These are phyloP conservation scores for Alcedo atthis DNA, from an alignment of 2,797 vertebrate species.

Conservation along the genomic window DNA sequence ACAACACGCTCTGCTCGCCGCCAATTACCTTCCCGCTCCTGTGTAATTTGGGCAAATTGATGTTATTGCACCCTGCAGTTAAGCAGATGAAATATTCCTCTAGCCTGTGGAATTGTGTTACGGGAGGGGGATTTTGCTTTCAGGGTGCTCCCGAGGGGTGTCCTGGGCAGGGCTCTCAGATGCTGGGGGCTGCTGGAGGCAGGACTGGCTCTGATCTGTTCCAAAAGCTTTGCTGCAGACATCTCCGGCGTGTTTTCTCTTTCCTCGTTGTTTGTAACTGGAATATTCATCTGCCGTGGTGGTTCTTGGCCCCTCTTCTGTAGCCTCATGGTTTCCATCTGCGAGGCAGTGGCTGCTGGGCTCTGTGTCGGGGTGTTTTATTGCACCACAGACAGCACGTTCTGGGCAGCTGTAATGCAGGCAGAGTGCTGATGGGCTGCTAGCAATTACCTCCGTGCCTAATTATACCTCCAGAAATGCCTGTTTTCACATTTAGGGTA, in stretches of 20 bases:
- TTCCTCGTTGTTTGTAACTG: background rate
- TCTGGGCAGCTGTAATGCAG: background rate
- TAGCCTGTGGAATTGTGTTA: background rate
- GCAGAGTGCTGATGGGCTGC: background rate
- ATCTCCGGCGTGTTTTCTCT: background rate
- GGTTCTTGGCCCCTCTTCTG: background rate
- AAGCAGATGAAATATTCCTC: slow-evolving; percentile 38
- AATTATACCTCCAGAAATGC: background rate
- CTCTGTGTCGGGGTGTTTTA: background rate
- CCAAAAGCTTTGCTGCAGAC: background rate
- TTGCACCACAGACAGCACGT: background rate
- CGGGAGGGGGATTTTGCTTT: background rate
- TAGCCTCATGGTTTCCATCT: slow-evolving; percentile 40
- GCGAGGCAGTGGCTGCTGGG: background rate
- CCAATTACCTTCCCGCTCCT: slow-evolving; percentile 57
- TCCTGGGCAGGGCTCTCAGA: rapidly evolving
- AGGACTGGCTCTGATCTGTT: background rate
- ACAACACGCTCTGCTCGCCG: slow-evolving; percentile 42
- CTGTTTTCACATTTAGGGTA: rapidly evolving
- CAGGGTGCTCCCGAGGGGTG: rapidly evolving
- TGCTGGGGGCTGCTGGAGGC: background rate
- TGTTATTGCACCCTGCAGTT: slow-evolving; percentile 42
- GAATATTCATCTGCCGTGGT: background rate
- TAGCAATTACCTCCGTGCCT: background rate
- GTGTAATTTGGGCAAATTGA: slow-evolving; percentile 62